These are phyloP conservation scores for Monoplex corrugatus DNA, from an alignment of 2,888 invertebrate species.

Conservation along the genomic window DNA sequence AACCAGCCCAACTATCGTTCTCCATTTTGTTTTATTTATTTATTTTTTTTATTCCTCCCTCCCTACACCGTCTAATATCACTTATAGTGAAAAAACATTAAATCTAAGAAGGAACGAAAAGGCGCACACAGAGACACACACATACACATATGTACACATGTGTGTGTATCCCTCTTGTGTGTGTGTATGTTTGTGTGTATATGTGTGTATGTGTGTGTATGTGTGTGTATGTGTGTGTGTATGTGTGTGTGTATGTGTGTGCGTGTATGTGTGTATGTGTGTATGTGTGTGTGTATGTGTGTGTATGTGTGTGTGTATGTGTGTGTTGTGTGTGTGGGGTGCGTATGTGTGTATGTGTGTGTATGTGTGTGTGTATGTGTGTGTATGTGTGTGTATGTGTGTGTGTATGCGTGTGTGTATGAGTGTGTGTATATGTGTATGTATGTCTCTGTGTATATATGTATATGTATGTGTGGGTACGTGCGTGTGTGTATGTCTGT, in stretches of 20 bases:
- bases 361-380: background rate
- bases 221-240: constrained; percentile 4
- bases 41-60: background rate
- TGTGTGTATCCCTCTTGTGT: background rate
- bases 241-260: background rate
- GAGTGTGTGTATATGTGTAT: background rate
- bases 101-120: background rate
- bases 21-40: background rate
- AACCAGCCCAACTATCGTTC: too few species aligned
- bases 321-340: too few species aligned
- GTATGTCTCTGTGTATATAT: too few species aligned
- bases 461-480: too few species aligned
- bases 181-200: background rate
- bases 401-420: background rate
- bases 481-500: too few species aligned
- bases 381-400: too few species aligned
- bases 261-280: background rate
- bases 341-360: background rate
- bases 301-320: background rate
- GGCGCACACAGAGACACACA: background rate
- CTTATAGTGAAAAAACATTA: background rate
- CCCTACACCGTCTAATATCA: background rate
- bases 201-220: background rate
- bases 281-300: background rate
- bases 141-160: background rate